Conservation (phyloP, 2,797 vertebrate genomes). For the Manis javanica region DNA sequence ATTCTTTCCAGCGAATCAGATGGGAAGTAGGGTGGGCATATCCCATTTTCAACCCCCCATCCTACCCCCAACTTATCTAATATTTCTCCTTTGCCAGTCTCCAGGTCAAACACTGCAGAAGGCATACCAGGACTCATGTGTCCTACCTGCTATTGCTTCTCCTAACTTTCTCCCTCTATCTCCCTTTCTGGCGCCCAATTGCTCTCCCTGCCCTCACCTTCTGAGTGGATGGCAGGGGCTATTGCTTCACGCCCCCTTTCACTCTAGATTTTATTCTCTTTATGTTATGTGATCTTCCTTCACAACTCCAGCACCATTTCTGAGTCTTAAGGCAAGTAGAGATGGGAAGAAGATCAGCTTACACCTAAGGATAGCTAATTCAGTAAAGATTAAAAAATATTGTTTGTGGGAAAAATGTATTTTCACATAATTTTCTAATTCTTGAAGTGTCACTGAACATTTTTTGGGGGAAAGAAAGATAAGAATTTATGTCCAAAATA, state of each 20-base stretch:
- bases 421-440: conserved; percentile 54
- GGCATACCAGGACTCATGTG: neutral
- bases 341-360: neutral
- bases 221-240: neutral
- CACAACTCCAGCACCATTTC: neutral
- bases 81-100: neutral
- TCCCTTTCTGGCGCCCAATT: neutral
- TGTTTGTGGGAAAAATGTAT: neutral
- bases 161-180: neutral
- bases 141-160: neutral
- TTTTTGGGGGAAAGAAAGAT: conserved; percentile 18
- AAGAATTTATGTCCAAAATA: conserved; percentile 58
- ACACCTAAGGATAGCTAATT: neutral
- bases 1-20: neutral
- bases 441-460: conserved; percentile 42
- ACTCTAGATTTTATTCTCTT: neutral
- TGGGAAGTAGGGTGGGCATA: neutral
- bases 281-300: neutral
- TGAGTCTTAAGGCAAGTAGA: neutral
- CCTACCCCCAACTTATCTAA: accelerated
- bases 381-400: conserved; percentile 20
- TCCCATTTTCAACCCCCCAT: neutral
- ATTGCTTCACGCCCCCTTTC: neutral
- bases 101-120: neutral
- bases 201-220: neutral